Evolutionary conservation across 1,140 invertebrate species (phyloP).

Genomic region (Nasonia longicornis): DNA sequence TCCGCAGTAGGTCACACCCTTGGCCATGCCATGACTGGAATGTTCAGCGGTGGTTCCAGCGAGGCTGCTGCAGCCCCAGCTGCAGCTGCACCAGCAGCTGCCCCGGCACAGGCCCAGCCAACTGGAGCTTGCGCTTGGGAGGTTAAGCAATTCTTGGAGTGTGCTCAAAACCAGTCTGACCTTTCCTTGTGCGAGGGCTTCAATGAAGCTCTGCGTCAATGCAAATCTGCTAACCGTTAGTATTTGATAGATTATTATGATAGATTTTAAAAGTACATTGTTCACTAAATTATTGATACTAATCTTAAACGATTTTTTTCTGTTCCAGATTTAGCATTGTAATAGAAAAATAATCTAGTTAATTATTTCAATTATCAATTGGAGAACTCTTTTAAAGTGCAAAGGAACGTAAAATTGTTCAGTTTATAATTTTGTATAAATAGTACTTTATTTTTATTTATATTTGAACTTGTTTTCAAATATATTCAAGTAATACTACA

Average conservation of each 20-base stretch:
- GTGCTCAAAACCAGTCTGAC: slow-evolving; percentile 87
- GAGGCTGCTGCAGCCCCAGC: slow-evolving; percentile 67
- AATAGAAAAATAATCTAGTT: slow-evolving; percentile 17
- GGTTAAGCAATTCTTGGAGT: slow-evolving; percentile 89
- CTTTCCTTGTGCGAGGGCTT: slow-evolving; percentile 90
- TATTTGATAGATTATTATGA: slow-evolving; percentile 33
- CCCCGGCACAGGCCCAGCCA: slow-evolving; percentile 64
- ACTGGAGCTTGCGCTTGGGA: slow-evolving; percentile 88
- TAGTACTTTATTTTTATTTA: slow-evolving; percentile 40
- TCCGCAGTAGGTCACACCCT: slow-evolving; percentile 89
- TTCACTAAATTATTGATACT: slow-evolving; percentile 7
- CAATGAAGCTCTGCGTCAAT: slow-evolving; percentile 92
- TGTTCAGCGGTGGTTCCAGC: slow-evolving; percentile 80
- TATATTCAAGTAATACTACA: not conserved
- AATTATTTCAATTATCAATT: slow-evolving; percentile 22
- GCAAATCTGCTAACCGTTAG: slow-evolving; percentile 75
- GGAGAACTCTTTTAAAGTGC: slow-evolving; percentile 5
- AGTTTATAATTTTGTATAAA: slow-evolving; percentile 44
- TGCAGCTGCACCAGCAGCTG: slow-evolving; percentile 61
- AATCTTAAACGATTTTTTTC: not conserved
- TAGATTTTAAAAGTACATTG: not conserved
- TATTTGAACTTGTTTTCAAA: slow-evolving; percentile 3
- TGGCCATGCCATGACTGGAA: slow-evolving; percentile 86
- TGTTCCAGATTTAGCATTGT: slow-evolving; percentile 38
- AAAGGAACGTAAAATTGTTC: slow-evolving; percentile 31